Percentiles rank a stretch among this genome's conserved stretches.
Conservation (phyloP, 2,113 vertebrate genomes). For the Ivindomyrus marchei region DNA sequence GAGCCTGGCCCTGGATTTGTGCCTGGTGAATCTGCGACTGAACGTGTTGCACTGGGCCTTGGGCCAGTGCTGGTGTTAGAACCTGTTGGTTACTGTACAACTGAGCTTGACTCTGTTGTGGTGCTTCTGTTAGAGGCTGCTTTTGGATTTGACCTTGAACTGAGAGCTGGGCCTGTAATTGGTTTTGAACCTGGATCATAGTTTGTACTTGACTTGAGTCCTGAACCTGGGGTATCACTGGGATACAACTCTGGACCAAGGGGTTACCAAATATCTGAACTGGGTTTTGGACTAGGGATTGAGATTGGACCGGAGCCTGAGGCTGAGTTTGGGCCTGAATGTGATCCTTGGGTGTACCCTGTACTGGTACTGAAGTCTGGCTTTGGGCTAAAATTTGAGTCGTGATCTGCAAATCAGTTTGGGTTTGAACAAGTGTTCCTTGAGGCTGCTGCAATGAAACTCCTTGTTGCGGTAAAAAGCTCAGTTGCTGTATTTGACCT, state of each 20-base stretch:
- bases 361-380: constrained; percentile 39
- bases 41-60: constrained; percentile 40
- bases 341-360: constrained; percentile 24
- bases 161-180: constrained; percentile 24
- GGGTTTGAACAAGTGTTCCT: constrained; percentile 28
- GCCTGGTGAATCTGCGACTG: constrained; percentile 35
- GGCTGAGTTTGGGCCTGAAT: constrained; percentile 23
- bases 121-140: constrained; percentile 40
- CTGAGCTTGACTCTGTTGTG: constrained; percentile 19
- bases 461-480: constrained; percentile 18
- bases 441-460: constrained; percentile 30
- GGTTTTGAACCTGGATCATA: constrained; percentile 31
- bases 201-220: constrained; percentile 38
- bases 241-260: constrained; percentile 40
- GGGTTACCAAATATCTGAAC: constrained; percentile 31
- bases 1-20: constrained; percentile 38
- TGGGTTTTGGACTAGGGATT: constrained; percentile 33
- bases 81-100: constrained; percentile 32
- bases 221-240: constrained; percentile 39
- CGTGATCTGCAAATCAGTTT: constrained; percentile 41
- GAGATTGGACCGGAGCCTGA: constrained; percentile 20
- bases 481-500: constrained; percentile 37
- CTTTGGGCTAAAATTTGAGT: constrained; percentile 35
- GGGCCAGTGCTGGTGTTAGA: constrained; percentile 33
- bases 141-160: constrained; percentile 42